These are phyloP conservation scores for Pristionchus japonicus DNA, from an alignment of 2,888 invertebrate species.

Conservation along the genomic window DNA sequence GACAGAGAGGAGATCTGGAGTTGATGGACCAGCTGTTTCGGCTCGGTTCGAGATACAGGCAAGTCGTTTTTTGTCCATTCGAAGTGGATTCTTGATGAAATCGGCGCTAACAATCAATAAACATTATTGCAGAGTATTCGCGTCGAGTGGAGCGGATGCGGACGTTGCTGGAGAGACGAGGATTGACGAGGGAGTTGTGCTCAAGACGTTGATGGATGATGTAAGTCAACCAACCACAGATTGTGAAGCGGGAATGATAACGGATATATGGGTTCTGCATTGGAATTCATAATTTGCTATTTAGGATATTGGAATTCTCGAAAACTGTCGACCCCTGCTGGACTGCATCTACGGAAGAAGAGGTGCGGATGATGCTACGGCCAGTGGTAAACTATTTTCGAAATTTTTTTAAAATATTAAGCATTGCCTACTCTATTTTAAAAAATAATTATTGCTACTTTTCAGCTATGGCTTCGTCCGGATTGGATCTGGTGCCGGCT, in stretches of 20 bases:
- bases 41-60: neutral
- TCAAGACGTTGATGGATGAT: neutral
- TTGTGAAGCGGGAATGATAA: neutral
- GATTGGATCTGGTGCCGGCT: neutral
- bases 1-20: neutral
- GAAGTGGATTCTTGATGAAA: too few relatives aligned
- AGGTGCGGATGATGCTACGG: neutral
- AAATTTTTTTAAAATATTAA: neutral
- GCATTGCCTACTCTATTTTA: too few relatives aligned
- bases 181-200: neutral
- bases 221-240: neutral
- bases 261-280: neutral
- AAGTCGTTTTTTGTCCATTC: too few relatives aligned
- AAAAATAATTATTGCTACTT: neutral
- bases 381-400: neutral
- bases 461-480: neutral
- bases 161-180: neutral
- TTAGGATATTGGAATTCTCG: neutral
- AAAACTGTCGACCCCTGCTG: neutral
- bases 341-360: neutral
- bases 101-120: too few relatives aligned
- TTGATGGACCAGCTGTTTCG: neutral
- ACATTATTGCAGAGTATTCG: neutral
- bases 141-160: neutral
- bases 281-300: neutral